Percentiles rank a stretch among this genome's conserved stretches.
Conservation (phyloP, 2,113 vertebrate genomes). For the Lasiurus borealis region DNA sequence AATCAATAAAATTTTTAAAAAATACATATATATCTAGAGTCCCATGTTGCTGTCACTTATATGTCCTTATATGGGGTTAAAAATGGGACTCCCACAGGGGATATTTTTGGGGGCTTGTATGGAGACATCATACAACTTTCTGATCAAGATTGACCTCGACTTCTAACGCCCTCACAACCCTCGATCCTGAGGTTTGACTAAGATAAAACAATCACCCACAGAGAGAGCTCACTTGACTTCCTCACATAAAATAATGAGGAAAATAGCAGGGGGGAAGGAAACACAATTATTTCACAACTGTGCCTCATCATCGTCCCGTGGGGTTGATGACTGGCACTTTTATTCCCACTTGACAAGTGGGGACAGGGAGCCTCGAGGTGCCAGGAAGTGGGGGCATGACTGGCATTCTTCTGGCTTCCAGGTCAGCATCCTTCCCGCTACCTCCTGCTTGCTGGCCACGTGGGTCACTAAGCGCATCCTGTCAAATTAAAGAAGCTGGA, state of each 20-base stretch:
- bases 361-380: rapidly evolving
- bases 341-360: background rate
- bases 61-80: background rate
- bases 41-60: background rate
- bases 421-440: background rate
- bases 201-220: background rate
- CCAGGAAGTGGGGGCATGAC: background rate
- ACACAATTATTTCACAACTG: background rate
- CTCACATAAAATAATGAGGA: background rate
- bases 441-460: rapidly evolving
- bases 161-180: background rate
- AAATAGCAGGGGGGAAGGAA: background rate
- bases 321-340: background rate
- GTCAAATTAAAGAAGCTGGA: background rate
- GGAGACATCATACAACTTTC: background rate
- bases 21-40: no score
- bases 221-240: background rate
- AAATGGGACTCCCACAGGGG: background rate
- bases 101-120: background rate
- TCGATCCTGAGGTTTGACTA: background rate
- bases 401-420: background rate
- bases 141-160: no score
- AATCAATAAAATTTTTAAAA: no score
- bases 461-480: background rate
- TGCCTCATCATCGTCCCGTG: rapidly evolving